Base-by-base conservation (phyloP, 2,797 vertebrate species). In the Melanotaenia boesemani region DNA sequence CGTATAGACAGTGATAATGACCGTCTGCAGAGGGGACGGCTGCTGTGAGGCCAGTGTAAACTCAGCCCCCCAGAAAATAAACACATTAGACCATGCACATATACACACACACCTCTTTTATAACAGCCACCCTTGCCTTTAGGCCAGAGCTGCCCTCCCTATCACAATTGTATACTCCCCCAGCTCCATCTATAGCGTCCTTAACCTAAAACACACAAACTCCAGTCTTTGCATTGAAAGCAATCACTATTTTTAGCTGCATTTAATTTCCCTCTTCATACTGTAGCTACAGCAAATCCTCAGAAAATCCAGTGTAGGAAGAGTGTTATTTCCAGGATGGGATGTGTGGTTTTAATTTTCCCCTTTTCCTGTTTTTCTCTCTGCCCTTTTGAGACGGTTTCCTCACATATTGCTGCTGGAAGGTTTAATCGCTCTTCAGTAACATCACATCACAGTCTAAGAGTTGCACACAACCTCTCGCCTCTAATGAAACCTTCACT, bases 321-420 rank as follows among this genome's bases (percentile, higher is more conserved):
- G 56, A 67, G 70, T 83, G 77, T 85, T 91, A 79, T 87, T 73
- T 88, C 80, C 81, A 85, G 71, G 75, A 79, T 46, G 55, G 74
- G 88, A 84, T 90, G 86, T 89, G 82, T 92, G 89, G 70, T 92
- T 93, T 90, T 89, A 56, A 93, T 92, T 91, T 91, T 79, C 76
- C 67, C 71, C 67, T 67, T 64, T 90, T 87, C 74, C 88, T 88
- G 70, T 36, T 67, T 81, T 62, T 60, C 64, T 70, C 68, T 34
- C 30, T 58, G 62, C 73, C 34, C 32, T 71, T 41, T 41, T 70
- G 36, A 74, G 59, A 60, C 78, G 61, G 61, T 71, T 66, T 70
- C 32, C 36, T 66, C 44, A 16, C 71, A 67, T 55, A 12, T 63
- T 79, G 72, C 64, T 62, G 63, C 73, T 79, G 77, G 32, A 87